These are phyloP conservation scores for Globodera rostochiensis DNA, from an alignment of 1,140 invertebrate species.

Conservation along the genomic window DNA sequence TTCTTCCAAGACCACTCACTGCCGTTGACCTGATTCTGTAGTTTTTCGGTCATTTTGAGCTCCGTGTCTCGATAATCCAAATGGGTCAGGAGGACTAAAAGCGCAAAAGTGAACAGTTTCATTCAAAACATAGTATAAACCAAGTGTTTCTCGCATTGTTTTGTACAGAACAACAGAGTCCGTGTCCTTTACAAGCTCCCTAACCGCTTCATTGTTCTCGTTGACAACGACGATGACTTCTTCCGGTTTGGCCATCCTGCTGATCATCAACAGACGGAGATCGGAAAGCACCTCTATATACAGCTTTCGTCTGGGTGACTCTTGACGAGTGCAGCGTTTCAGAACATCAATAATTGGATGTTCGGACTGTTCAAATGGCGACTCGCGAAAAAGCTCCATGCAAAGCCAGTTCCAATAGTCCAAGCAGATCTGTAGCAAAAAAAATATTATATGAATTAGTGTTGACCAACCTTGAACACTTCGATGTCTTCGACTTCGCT, in stretches of 20 bases:
- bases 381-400: conserved; percentile 82
- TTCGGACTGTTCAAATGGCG: conserved; percentile 71
- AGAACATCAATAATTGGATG: conserved; percentile 44
- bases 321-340: conserved; percentile 35
- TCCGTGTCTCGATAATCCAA: conserved; percentile 96
- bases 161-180: conserved; percentile 99
- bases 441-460: background rate
- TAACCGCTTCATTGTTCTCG: conserved; percentile 98
- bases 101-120: conserved; percentile 42
- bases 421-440: conserved; percentile 72
- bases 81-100: conserved; percentile 90
- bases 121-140: conserved; percentile 2
- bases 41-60: conserved; percentile 96
- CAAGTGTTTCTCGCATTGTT: conserved; percentile 96
- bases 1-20: conserved; percentile 99
- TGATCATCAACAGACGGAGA: conserved; percentile 97
- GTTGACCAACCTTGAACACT: conserved; percentile 87
- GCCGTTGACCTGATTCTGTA: conserved; percentile 98
- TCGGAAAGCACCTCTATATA: conserved; percentile 81
- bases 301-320: conserved; percentile 72
- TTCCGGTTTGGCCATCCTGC: conserved; percentile 98
- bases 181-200: conserved; percentile 99
- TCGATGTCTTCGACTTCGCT: conserved; percentile 99
- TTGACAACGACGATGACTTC: conserved; percentile 99
- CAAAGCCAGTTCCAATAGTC: conserved; percentile 97